Conservation (phyloP, 2,113 vertebrate species). For the Zapus hudsonius region DNA sequence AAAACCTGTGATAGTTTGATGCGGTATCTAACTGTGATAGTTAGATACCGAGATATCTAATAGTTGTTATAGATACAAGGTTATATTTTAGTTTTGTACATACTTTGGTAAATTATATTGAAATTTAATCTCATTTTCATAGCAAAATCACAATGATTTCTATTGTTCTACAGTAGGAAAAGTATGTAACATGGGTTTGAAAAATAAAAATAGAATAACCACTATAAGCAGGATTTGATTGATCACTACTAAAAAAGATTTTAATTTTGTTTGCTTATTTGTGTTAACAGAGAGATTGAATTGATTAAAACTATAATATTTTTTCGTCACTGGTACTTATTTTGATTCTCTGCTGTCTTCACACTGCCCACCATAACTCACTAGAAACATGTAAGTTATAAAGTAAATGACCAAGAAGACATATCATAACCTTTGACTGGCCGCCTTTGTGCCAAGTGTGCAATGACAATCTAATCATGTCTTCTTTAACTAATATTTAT, state of each 20-base stretch:
- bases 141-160: neutral
- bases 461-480: neutral
- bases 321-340: neutral
- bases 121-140: neutral
- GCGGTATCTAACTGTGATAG: too few relatives aligned
- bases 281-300: neutral
- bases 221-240: neutral
- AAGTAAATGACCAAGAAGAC: neutral
- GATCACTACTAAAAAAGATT: neutral
- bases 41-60: neutral
- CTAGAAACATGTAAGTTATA: neutral
- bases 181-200: neutral
- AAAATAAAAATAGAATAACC: neutral
- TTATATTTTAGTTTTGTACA: constrained; percentile 2
- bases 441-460: neutral
- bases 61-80: neutral
- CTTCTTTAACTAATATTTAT: neutral
- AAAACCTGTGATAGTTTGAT: neutral
- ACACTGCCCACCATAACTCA: neutral
- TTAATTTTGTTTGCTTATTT: constrained; percentile 30
- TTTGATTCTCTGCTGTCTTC: neutral
- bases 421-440: neutral
- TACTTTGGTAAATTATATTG: neutral
- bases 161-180: neutral
- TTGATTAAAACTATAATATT: neutral